A percentile compares a stretch with the other conserved stretches of the same genome.
Evolutionary conservation across 2,888 invertebrate species (phyloP).

Genomic region (Dioctria linearis): DNA sequence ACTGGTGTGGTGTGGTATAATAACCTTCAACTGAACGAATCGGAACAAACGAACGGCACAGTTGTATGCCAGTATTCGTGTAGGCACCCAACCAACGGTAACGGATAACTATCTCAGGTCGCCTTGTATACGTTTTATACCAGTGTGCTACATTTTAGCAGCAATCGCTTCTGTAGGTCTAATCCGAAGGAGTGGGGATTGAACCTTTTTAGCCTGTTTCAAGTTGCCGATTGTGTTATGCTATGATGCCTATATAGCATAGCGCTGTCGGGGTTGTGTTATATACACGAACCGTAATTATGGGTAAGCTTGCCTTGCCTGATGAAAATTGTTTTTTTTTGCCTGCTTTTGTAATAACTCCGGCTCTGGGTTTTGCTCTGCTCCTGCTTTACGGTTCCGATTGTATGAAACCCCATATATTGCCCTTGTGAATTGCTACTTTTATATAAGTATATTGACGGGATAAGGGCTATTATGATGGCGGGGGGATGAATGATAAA

Average conservation of each 20-base stretch:
- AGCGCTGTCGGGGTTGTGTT: background rate
- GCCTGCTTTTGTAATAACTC: background rate
- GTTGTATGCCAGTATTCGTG: conserved; percentile 34
- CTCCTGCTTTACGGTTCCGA: background rate
- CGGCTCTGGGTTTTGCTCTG: background rate
- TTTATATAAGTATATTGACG: no score
- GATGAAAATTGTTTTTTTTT: background rate
- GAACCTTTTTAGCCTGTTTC: conserved; percentile 45
- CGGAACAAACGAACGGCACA: background rate
- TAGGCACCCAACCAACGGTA: conserved; percentile 21
- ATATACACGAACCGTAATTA: conserved; percentile 18
- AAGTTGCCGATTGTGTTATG: conserved; percentile 41
- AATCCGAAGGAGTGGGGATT: conserved; percentile 46
- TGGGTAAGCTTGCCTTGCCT: background rate
- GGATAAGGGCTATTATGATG: no score
- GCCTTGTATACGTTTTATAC: conserved; percentile 11
- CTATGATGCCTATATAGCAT: background rate
- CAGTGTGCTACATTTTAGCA: conserved; percentile 26
- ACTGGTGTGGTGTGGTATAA: background rate
- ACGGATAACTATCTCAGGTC: background rate
- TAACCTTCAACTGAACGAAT: conserved; percentile 33
- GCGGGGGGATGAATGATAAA: background rate
- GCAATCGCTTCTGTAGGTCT: background rate
- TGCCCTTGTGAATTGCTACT: background rate
- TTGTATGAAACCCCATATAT: background rate